phyloP scores from a whole-genome alignment of 2,888 invertebrate genomes.

The Agrochola lota region DNA sequence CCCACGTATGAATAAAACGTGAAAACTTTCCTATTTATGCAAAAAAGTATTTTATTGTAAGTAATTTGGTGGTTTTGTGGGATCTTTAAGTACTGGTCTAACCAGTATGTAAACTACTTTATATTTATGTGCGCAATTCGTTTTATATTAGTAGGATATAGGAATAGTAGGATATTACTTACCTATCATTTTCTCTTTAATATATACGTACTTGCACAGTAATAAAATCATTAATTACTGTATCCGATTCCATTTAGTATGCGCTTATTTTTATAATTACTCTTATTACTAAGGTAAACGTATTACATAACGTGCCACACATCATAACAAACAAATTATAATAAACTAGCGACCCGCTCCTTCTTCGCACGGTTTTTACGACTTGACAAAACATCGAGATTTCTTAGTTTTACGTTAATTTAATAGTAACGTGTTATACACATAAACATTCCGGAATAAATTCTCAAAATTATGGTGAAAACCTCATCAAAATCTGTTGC shows the following conservation, averaged over 20 bases:
- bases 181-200: slow-evolving; percentile 24
- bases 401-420: too few species aligned
- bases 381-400: too few species aligned
- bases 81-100: background rate
- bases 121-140: background rate
- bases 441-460: too few species aligned
- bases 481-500: too few species aligned
- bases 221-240: slow-evolving; percentile 18
- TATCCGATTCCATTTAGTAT: slow-evolving; percentile 16
- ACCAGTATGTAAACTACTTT: background rate
- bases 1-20: slow-evolving; percentile 45
- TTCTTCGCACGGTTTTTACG: too few species aligned
- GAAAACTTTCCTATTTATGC: slow-evolving; percentile 18
- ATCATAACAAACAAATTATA: background rate
- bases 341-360: too few species aligned
- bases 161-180: too few species aligned
- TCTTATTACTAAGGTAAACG: background rate
- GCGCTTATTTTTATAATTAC: background rate
- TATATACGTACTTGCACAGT: background rate
- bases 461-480: too few species aligned
- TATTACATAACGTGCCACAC: background rate
- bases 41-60: slow-evolving; percentile 27
- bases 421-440: too few species aligned
- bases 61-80: slow-evolving; percentile 1
- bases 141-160: too few species aligned